Percentiles rank a stretch among this genome's conserved stretches.
Evolutionary conservation across 2,113 vertebrate genomes (phyloP).

Genomic region (Lethenteron camtschaticum): DNA sequence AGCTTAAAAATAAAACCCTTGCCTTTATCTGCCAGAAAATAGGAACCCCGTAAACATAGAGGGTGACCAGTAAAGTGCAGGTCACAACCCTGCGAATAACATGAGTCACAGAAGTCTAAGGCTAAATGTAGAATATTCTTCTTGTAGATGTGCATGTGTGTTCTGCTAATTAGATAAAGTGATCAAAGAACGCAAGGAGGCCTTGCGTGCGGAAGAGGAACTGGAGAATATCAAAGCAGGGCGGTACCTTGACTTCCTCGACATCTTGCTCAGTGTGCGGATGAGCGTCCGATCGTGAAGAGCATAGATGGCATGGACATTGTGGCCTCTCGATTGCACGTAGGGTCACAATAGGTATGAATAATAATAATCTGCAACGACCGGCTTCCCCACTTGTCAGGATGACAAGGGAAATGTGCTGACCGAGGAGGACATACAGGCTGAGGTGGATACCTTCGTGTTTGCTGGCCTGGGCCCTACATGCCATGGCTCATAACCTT

Average conservation of each 20-base stretch:
- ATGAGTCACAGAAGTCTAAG: too few relatives aligned
- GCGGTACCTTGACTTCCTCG: slow-evolving; percentile 54
- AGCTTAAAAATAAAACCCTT: too few relatives aligned
- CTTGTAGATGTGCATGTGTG: too few relatives aligned
- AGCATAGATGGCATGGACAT: background rate
- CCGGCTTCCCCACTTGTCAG: slow-evolving; percentile 15
- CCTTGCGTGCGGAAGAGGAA: slow-evolving; percentile 25
- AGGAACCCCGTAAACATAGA: too few relatives aligned
- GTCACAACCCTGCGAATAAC: too few relatives aligned
- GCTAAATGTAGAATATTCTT: too few relatives aligned
- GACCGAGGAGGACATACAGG: slow-evolving; percentile 40
- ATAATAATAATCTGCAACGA: background rate
- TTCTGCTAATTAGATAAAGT: slow-evolving; percentile 15
- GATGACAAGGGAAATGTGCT: slow-evolving; percentile 36
- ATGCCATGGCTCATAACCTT: slow-evolving; percentile 38
- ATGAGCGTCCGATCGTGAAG: slow-evolving; percentile 21
- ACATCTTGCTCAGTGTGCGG: slow-evolving; percentile 50
- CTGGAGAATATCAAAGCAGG: slow-evolving; percentile 27
- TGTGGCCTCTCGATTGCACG: background rate
- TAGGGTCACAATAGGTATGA: background rate
- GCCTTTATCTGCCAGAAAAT: too few relatives aligned
- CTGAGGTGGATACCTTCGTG: slow-evolving; percentile 75
- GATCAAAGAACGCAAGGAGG: slow-evolving; percentile 33
- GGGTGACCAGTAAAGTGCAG: too few relatives aligned
- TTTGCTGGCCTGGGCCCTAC: slow-evolving; percentile 59